phyloP scores from a whole-genome alignment of 2,888 invertebrate genomes.

The Drosophila subquinaria region DNA sequence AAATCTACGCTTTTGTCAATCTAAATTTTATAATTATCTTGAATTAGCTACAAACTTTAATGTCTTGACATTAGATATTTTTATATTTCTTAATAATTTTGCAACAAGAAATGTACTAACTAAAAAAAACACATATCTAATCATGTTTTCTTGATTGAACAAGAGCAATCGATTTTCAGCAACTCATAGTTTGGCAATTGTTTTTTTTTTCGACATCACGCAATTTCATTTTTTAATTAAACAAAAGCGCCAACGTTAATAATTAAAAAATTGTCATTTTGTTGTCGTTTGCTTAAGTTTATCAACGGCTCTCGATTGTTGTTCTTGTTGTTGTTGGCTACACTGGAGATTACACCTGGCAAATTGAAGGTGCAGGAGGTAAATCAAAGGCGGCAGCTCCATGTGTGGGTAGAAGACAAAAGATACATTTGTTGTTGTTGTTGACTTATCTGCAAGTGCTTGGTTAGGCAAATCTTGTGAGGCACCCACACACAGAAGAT shows the following conservation, averaged over 20 bases:
- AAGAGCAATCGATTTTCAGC: slow-evolving; percentile 4
- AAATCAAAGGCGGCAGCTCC: slow-evolving; percentile 67
- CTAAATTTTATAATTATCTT: too few relatives aligned
- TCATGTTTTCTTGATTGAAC: slow-evolving; percentile 14
- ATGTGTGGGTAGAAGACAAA: slow-evolving; percentile 35
- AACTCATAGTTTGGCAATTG: slow-evolving; percentile 23
- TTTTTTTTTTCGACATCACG: background rate
- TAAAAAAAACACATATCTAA: slow-evolving; percentile 10
- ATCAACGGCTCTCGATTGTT: slow-evolving; percentile 44
- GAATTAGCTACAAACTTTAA: background rate
- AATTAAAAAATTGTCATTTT: slow-evolving; percentile 73
- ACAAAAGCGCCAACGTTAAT: slow-evolving; percentile 56
- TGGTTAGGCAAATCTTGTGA: slow-evolving; percentile 72
- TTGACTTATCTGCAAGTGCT: slow-evolving; percentile 61
- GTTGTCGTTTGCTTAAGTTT: slow-evolving; percentile 75
- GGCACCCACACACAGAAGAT: slow-evolving; percentile 29
- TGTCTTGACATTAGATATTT: background rate
- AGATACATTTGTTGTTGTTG: slow-evolving; percentile 51
- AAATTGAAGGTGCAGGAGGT: slow-evolving; percentile 53
- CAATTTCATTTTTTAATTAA: slow-evolving; percentile 55
- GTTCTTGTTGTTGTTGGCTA: slow-evolving; percentile 41
- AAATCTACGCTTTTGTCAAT: background rate
- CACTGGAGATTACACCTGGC: slow-evolving; percentile 74
- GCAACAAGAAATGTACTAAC: background rate
- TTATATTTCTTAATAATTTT: background rate